These are phyloP conservation scores for Trachymyrmex septentrionalis DNA, from an alignment of 1,140 invertebrate species.

Conservation along the genomic window DNA sequence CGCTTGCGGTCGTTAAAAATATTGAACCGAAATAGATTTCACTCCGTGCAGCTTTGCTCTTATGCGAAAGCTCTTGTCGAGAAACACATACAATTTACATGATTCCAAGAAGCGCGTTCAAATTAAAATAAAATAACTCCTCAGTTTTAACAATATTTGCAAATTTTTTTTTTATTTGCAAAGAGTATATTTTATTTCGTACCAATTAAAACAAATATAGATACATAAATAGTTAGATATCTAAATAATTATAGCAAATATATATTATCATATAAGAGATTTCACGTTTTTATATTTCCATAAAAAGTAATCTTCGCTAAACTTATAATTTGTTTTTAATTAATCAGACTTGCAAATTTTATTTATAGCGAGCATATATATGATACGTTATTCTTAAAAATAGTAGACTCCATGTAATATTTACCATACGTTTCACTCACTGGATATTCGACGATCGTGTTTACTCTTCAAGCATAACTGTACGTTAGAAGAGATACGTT, in stretches of 20 bases:
- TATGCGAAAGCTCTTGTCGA: not conserved
- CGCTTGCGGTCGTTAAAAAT: conserved; percentile 42
- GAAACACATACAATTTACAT: not conserved
- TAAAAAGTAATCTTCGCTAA: not conserved
- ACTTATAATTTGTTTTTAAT: not conserved
- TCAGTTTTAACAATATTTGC: not conserved
- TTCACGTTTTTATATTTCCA: not conserved
- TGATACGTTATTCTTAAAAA: conserved; percentile 53
- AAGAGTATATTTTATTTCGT: not conserved
- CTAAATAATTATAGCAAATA: not conserved
- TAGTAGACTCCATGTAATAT: conserved; percentile 65
- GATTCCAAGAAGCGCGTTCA: not conserved
- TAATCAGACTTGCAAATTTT: not conserved
- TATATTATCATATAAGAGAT: not conserved
- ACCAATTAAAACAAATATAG: not conserved
- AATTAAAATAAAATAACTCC: not conserved
- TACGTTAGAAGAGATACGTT: conserved; percentile 30
- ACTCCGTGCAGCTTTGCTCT: conserved; percentile 26
- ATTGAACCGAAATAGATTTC: conserved; percentile 59
- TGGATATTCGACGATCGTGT: conserved; percentile 41
- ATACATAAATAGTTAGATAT: not conserved
- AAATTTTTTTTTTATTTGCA: not conserved
- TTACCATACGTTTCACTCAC: conserved; percentile 22
- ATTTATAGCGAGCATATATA: conserved; percentile 10
- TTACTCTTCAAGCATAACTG: conserved; percentile 54